phyloP scores from a whole-genome alignment of 2,888 invertebrate species.

The Chloromyia formosa region DNA sequence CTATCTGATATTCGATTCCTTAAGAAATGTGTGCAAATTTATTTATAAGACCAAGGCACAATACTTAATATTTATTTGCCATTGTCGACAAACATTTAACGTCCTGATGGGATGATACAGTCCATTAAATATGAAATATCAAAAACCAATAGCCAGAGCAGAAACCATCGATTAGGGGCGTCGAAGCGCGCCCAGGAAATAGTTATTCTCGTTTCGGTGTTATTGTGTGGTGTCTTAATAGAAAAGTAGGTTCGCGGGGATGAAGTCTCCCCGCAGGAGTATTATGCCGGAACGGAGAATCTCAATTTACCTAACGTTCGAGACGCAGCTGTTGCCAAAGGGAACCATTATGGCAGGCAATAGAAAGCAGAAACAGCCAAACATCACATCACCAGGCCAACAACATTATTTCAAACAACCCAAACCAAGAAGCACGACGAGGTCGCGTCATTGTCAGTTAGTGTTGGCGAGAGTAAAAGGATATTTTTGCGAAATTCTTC shows the following conservation, averaged over 20 bases:
- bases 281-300: neutral
- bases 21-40: constrained; percentile 36
- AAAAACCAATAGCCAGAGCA: constrained; percentile 29
- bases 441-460: neutral
- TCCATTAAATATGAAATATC: constrained; percentile 40
- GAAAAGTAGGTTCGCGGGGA: constrained; percentile 10
- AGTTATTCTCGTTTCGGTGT: neutral
- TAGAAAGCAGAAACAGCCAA: constrained; percentile 23
- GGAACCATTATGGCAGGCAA: constrained; percentile 19
- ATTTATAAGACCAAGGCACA: constrained; percentile 25
- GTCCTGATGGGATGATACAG: constrained; percentile 34
- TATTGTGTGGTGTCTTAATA: constrained; percentile 27
- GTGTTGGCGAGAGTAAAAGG: constrained; percentile 7
- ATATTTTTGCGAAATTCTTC: neutral
- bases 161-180: constrained; percentile 18
- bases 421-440: too few relatives aligned
- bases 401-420: constrained; percentile 16
- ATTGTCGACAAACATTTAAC: constrained; percentile 12
- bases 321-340: constrained; percentile 32
- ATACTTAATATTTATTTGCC: constrained; percentile 37
- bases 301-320: constrained; percentile 34
- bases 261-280: neutral
- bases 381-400: constrained; percentile 28
- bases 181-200: constrained; percentile 7
- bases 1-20: neutral